A percentile compares a stretch with the other conserved stretches of the same genome.
phyloP scores from a whole-genome alignment of 2,113 vertebrate genomes.

The Epinephelus fuscoguttatus region DNA sequence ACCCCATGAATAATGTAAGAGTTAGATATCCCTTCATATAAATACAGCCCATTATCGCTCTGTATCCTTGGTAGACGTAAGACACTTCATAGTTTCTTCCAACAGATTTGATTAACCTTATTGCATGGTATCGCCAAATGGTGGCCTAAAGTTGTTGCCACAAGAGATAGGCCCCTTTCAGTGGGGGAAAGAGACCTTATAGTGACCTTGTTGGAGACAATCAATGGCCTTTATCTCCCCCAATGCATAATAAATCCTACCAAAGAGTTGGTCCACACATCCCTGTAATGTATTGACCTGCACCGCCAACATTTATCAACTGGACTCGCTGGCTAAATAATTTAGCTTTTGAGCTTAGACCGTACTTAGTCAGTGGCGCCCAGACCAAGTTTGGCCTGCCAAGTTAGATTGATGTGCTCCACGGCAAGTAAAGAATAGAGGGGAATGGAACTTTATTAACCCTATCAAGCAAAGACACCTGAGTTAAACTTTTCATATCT shows the following conservation, averaged over 20 bases:
- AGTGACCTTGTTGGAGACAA: constrained; percentile 84
- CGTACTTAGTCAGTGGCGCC: constrained; percentile 77
- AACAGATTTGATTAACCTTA: constrained; percentile 77
- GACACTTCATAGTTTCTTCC: constrained; percentile 69
- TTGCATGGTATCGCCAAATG: constrained; percentile 69
- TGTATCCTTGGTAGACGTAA: constrained; percentile 73
- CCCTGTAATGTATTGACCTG: constrained; percentile 84
- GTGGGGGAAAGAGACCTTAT: constrained; percentile 76
- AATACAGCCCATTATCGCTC: constrained; percentile 76
- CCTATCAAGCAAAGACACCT: constrained; percentile 43
- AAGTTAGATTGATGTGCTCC: constrained; percentile 76
- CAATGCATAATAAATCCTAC: constrained; percentile 85
- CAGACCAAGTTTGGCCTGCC: constrained; percentile 67
- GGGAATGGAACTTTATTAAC: constrained; percentile 62
- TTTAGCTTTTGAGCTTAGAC: constrained; percentile 83
- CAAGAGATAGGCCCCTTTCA: constrained; percentile 72
- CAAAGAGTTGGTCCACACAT: constrained; percentile 80
- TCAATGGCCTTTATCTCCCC: constrained; percentile 86
- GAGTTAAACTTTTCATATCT: constrained; percentile 46
- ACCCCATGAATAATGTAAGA: constrained; percentile 82
- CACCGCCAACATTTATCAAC: constrained; percentile 84
- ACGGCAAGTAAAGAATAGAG: constrained; percentile 50
- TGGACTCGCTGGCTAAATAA: constrained; percentile 85
- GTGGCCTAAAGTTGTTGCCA: constrained; percentile 74
- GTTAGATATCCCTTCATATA: constrained; percentile 79